Evolutionary conservation across 2,888 invertebrate species (phyloP).

Genomic region (Orchestes rusci): DNA sequence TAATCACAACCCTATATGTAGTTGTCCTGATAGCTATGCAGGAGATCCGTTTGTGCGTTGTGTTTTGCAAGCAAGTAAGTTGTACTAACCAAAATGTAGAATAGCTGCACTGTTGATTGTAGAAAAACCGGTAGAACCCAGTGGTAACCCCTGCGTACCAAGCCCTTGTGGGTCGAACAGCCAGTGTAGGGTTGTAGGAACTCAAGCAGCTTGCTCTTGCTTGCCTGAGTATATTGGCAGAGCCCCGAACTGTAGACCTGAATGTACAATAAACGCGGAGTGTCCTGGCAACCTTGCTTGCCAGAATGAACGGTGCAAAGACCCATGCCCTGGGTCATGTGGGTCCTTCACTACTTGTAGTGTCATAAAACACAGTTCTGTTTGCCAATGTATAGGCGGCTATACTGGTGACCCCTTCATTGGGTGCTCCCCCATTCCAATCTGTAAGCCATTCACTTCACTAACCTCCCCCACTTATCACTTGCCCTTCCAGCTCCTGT

Average conservation of each 20-base stretch:
- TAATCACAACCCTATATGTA: slow-evolving; percentile 83
- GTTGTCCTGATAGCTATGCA: slow-evolving; percentile 67
- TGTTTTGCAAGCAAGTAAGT: slow-evolving; percentile 56
- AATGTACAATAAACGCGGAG: slow-evolving; percentile 78
- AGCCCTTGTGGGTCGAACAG: slow-evolving; percentile 82
- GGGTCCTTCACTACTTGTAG: slow-evolving; percentile 70
- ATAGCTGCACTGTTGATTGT: slow-evolving; percentile 18
- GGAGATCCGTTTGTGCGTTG: slow-evolving; percentile 76
- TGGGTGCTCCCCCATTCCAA: slow-evolving; percentile 51
- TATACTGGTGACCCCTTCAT: slow-evolving; percentile 81
- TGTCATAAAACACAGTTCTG: slow-evolving; percentile 76
- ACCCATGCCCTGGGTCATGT: slow-evolving; percentile 81
- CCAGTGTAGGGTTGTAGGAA: slow-evolving; percentile 69
- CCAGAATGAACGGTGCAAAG: slow-evolving; percentile 70
- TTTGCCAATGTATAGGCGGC: slow-evolving; percentile 72
- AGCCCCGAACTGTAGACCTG: slow-evolving; percentile 79
- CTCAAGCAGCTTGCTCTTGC: slow-evolving; percentile 75
- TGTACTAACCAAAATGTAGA: not conserved
- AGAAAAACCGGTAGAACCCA: slow-evolving; percentile 40
- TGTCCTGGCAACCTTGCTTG: slow-evolving; percentile 80
- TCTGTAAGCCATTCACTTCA: slow-evolving; percentile 59
- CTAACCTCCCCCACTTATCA: no score
- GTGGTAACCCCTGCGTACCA: slow-evolving; percentile 70
- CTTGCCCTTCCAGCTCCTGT: no score
- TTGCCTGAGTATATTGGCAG: slow-evolving; percentile 71